Evolutionary conservation across 1,140 invertebrate genomes (phyloP).

Genomic region (Bombus picipes): DNA sequence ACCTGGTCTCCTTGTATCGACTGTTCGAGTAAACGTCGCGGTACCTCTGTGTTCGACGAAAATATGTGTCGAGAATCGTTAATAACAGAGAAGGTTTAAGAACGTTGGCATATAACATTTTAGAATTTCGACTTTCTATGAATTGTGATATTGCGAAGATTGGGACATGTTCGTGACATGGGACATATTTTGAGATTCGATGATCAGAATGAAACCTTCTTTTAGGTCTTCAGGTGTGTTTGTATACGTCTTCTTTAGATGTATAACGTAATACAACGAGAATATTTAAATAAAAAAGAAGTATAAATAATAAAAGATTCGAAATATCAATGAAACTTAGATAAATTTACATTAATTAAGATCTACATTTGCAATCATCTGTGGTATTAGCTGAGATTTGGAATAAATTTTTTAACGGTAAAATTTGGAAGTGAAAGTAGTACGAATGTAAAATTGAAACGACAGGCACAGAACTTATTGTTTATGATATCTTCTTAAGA

Average conservation of each 20-base stretch:
- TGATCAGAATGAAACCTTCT: no score
- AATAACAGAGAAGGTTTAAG: not conserved
- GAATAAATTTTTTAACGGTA: not conserved
- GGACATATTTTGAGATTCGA: not conserved
- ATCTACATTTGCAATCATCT: no score
- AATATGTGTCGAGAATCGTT: not conserved
- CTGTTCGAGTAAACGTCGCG: slow-evolving; percentile 12
- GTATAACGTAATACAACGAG: no score
- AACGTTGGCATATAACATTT: not conserved
- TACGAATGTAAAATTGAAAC: not conserved
- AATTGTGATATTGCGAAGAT: not conserved
- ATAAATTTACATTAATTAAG: no score
- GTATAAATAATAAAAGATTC: no score
- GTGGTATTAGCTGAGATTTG: no score
- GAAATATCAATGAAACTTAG: no score
- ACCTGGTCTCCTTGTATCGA: not conserved
- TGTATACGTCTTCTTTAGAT: no score
- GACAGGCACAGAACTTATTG: not conserved
- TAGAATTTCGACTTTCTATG: not conserved
- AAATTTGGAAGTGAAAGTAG: not conserved
- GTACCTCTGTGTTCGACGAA: no score
- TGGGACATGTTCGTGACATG: not conserved
- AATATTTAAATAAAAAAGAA: no score
- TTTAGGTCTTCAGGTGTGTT: no score
- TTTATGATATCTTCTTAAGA: not conserved